Evolutionary conservation across 2,113 vertebrate species (phyloP).

Genomic region (Lagopus leucura): DNA sequence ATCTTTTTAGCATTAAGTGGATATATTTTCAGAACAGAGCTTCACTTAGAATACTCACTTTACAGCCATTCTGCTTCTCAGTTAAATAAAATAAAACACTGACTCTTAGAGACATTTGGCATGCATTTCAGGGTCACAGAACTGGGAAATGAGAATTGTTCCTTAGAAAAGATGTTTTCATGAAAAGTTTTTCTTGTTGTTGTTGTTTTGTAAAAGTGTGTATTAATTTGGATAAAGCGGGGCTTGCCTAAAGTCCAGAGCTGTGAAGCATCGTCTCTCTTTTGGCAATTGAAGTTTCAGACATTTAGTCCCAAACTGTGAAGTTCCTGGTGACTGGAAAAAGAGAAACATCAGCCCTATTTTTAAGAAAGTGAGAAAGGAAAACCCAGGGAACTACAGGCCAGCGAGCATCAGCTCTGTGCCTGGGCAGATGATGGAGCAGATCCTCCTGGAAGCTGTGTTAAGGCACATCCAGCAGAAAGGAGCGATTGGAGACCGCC

Average conservation of each 20-base stretch:
- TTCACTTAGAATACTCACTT: constrained; percentile 27
- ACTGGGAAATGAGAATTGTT: constrained; percentile 51
- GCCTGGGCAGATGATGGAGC: too few relatives aligned
- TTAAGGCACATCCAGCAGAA: too few relatives aligned
- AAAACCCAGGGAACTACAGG: too few relatives aligned
- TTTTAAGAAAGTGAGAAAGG: too few relatives aligned
- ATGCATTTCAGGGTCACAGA: background rate
- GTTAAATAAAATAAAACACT: constrained; percentile 17
- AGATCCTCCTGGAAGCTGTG: too few relatives aligned
- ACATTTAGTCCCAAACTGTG: background rate
- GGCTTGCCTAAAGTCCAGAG: background rate
- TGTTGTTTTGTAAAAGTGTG: background rate
- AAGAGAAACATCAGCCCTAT: too few relatives aligned
- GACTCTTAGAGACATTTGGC: constrained; percentile 13
- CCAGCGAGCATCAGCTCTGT: too few relatives aligned
- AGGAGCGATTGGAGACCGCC: too few relatives aligned
- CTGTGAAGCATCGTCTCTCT: background rate
- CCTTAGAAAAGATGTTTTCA: constrained; percentile 26
- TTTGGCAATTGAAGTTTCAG: background rate
- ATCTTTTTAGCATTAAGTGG: background rate
- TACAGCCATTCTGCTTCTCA: constrained; percentile 48
- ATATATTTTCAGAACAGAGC: constrained; percentile 60
- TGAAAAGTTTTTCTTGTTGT: background rate
- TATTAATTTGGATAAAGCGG: background rate
- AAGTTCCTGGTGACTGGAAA: too few relatives aligned